Conservation (phyloP, 1,140 invertebrate species). For the Aporrectodea caliginosa region DNA sequence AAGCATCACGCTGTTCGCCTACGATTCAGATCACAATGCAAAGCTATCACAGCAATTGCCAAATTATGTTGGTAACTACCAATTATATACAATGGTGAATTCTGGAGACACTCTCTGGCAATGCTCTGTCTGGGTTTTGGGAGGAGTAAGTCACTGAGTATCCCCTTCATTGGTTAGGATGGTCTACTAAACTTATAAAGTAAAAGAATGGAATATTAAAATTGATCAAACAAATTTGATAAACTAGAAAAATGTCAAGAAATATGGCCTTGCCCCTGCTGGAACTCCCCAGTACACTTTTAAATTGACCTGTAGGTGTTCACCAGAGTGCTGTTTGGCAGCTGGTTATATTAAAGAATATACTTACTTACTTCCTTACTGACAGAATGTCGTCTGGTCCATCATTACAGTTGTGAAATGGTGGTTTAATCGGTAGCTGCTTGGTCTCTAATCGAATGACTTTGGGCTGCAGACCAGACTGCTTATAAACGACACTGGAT, state of each 20-base stretch:
- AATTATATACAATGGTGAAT: background rate
- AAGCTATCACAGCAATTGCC: background rate
- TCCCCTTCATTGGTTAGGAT: background rate
- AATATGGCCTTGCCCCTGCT: no score
- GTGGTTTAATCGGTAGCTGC: no score
- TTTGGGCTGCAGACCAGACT: no score
- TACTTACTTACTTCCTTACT: background rate
- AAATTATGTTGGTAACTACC: background rate
- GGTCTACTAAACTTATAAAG: background rate
- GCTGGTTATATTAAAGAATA: no score
- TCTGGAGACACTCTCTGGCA: background rate
- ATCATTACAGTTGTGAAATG: background rate
- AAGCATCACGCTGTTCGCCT: background rate
- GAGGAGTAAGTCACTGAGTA: background rate
- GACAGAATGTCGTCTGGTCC: background rate
- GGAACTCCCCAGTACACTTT: no score
- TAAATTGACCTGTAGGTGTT: no score
- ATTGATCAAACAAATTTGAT: background rate
- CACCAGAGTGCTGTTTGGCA: no score
- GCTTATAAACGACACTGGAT: no score
- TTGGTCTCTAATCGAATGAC: no score
- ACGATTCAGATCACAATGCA: background rate
- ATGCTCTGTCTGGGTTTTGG: background rate
- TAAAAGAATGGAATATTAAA: background rate
- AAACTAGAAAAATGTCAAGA: background rate